phyloP scores from a whole-genome alignment of 2,888 invertebrate species.

The Diarsia rubi region DNA sequence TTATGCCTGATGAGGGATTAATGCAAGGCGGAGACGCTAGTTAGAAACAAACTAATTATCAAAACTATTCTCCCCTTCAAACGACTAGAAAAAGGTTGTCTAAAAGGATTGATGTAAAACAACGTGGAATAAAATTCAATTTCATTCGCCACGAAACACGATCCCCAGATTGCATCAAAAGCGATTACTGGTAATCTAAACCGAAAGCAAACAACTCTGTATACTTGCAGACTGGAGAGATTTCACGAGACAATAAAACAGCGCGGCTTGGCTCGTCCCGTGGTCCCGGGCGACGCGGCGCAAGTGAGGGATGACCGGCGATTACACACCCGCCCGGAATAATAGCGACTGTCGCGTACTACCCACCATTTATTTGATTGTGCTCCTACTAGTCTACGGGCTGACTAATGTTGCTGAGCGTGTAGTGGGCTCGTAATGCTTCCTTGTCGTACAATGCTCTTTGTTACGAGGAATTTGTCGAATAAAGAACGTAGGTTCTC shows the following conservation, averaged over 20 bases:
- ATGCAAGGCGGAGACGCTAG: background rate
- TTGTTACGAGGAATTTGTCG: background rate
- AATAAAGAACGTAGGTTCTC: background rate
- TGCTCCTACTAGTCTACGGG: conserved; percentile 13
- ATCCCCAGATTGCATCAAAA: conserved; percentile 22
- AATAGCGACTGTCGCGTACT: conserved; percentile 36
- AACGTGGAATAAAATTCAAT: background rate
- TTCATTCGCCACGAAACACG: conserved; percentile 7
- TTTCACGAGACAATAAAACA: conserved; percentile 44
- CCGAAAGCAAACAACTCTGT: conserved; percentile 30
- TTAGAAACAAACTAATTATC: background rate
- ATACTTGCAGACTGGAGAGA: conserved; percentile 25
- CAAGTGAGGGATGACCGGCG: conserved; percentile 54
- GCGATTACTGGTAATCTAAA: conserved; percentile 26
- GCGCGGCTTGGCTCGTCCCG: conserved; percentile 16
- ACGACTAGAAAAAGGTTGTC: background rate
- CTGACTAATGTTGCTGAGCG: conserved; percentile 22
- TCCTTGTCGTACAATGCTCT: conserved; percentile 7
- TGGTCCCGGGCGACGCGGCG: conserved; percentile 16
- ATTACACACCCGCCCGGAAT: conserved; percentile 47
- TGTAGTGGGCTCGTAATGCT: conserved; percentile 2
- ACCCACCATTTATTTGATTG: conserved; percentile 52
- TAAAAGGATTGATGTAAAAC: background rate
- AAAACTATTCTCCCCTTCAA: background rate
- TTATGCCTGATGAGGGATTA: background rate